Evolutionary conservation across 2,888 invertebrate genomes (phyloP).

Genomic region (Tiliacea aurago): DNA sequence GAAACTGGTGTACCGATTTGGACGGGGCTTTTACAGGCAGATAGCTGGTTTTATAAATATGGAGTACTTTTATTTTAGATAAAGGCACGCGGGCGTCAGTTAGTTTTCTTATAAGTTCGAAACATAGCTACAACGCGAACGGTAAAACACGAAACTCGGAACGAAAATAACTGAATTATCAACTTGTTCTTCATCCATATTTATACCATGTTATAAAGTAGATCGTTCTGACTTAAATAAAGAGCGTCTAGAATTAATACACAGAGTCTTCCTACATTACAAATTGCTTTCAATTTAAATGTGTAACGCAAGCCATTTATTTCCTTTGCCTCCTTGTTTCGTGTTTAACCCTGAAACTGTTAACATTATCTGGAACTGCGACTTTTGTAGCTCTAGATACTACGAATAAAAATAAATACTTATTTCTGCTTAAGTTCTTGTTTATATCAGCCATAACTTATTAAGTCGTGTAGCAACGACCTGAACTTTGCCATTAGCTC

Average conservation of each 20-base stretch:
- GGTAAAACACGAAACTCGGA: conserved; percentile 33
- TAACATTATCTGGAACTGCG: conserved; percentile 33
- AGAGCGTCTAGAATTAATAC: conserved; percentile 39
- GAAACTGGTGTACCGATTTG: too few species aligned
- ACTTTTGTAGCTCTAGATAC: conserved; percentile 10
- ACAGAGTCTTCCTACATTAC: conserved; percentile 37
- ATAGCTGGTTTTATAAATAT: too few species aligned
- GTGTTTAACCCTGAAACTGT: conserved; percentile 31
- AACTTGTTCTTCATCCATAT: conserved; percentile 52
- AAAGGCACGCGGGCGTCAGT: too few species aligned
- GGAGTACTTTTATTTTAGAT: too few species aligned
- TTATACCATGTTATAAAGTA: conserved; percentile 43
- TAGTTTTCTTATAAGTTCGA: conserved; percentile 47
- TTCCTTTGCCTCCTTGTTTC: conserved; percentile 28
- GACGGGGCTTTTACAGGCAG: too few species aligned
- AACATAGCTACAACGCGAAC: conserved; percentile 35
- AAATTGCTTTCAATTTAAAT: conserved; percentile 54
- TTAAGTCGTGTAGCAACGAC: conserved; percentile 5
- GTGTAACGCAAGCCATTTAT: conserved; percentile 40
- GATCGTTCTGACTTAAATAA: conserved; percentile 39
- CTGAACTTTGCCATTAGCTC: conserved; percentile 19
- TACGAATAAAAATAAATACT: conserved; percentile 9
- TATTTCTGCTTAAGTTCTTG: conserved; percentile 15
- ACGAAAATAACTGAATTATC: conserved; percentile 53
- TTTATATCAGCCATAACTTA: conserved; percentile 23